Percentiles rank a stretch among this genome's conserved stretches.
phyloP scores from a whole-genome alignment of 2,797 vertebrate genomes.

The Pipistrellus pygmaeus region DNA sequence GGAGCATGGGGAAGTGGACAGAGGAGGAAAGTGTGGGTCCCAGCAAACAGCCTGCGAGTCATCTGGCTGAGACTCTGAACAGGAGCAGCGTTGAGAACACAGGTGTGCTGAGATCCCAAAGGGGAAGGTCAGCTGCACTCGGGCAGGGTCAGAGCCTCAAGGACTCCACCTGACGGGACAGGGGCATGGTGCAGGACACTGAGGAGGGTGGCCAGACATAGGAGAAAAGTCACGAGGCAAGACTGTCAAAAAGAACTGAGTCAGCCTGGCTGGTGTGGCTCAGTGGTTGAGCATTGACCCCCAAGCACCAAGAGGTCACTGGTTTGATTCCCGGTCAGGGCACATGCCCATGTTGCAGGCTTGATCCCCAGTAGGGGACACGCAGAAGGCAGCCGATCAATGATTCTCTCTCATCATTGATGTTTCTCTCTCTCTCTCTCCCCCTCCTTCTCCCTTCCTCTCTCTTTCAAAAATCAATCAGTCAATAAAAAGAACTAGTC shows the following conservation, averaged over 20 bases:
- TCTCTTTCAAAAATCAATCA: too few species aligned
- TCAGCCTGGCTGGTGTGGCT: too few species aligned
- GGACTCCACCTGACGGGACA: rapidly evolving
- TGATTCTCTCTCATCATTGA: too few species aligned
- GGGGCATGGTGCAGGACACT: background rate
- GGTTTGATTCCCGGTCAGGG: too few species aligned
- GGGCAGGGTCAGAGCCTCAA: background rate
- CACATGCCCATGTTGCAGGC: too few species aligned
- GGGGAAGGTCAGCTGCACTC: background rate
- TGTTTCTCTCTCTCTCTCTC: too few species aligned
- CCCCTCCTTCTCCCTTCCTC: too few species aligned
- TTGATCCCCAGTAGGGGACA: too few species aligned
- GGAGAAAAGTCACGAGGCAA: background rate
- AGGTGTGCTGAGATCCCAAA: background rate
- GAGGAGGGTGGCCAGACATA: background rate
- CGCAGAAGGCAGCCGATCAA: too few species aligned
- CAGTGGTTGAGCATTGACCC: too few species aligned
- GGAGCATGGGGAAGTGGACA: background rate
- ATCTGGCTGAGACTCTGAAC: background rate
- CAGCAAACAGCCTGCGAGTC: background rate
- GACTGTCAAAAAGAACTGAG: background rate
- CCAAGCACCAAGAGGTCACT: too few species aligned
- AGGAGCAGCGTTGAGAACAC: background rate
- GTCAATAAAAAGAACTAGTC: background rate
- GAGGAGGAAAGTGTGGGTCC: background rate